phyloP scores from a whole-genome alignment of 2,888 invertebrate genomes.

The Cataglyphis livida region DNA sequence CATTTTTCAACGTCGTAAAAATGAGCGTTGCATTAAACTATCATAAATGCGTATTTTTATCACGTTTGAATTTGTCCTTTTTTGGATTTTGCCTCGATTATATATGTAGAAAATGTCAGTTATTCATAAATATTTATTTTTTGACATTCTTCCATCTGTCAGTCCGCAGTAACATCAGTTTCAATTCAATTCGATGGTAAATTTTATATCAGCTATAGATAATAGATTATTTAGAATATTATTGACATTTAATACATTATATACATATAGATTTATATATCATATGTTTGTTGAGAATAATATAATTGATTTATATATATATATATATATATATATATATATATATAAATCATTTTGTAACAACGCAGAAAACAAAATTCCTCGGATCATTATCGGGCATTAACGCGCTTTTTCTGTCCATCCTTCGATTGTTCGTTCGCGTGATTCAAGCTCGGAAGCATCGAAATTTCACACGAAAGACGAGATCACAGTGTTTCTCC shows the following conservation, averaged over 20 bases:
- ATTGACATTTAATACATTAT: neutral
- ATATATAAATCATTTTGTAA: neutral
- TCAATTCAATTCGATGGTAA: slow-evolving; percentile 11
- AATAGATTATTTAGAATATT: neutral
- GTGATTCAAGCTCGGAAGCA: slow-evolving; percentile 39
- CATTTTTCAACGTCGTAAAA: slow-evolving; percentile 10
- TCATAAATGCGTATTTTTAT: slow-evolving; percentile 26
- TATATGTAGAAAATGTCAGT: slow-evolving; percentile 43
- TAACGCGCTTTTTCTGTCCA: neutral
- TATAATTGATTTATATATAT: neutral
- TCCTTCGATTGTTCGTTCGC: neutral
- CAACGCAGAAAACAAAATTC: neutral
- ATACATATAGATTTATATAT: neutral
- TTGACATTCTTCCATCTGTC: neutral
- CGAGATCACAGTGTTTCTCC: slow-evolving; percentile 47
- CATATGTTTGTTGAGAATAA: neutral
- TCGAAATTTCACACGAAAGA: slow-evolving; percentile 46
- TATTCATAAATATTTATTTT: slow-evolving; percentile 64
- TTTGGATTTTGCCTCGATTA: slow-evolving; percentile 26
- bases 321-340: neutral
- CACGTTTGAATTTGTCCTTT: slow-evolving; percentile 18
- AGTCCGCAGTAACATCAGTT: neutral
- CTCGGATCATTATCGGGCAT: neutral
- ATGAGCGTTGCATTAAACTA: neutral
- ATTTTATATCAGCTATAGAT: neutral